Conservation (phyloP, 2,888 invertebrate species). For the Liodrosophila aerea region DNA sequence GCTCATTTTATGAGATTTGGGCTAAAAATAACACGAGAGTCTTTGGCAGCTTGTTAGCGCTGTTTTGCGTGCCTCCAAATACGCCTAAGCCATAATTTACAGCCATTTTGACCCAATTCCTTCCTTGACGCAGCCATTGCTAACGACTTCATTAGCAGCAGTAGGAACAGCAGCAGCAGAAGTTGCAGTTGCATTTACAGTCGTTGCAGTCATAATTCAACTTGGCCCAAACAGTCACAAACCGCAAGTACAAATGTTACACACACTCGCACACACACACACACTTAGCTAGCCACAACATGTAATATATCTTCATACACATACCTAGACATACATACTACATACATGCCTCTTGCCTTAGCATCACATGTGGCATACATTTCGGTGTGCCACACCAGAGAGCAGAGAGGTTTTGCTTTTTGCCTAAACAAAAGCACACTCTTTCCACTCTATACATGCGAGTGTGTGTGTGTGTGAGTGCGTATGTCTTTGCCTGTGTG, state of each 20-base stretch:
- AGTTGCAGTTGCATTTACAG: slow-evolving; percentile 17
- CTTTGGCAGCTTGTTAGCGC: slow-evolving; percentile 35
- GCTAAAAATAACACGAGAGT: slow-evolving; percentile 34
- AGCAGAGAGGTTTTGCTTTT: slow-evolving; percentile 19
- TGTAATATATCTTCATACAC: slow-evolving; percentile 61
- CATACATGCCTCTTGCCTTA: slow-evolving; percentile 20
- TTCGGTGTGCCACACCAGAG: slow-evolving; percentile 54
- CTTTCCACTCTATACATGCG: slow-evolving; percentile 1
- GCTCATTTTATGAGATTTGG: slow-evolving; percentile 50
- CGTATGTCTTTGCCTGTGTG: slow-evolving; percentile 21
- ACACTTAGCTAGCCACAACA: slow-evolving; percentile 38
- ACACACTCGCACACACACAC: slow-evolving; percentile 21
- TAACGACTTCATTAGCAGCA: slow-evolving; percentile 61
- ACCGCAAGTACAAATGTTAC: slow-evolving; percentile 70
- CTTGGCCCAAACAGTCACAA: slow-evolving; percentile 38
- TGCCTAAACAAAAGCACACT: slow-evolving; percentile 42
- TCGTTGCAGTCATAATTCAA: slow-evolving; percentile 61
- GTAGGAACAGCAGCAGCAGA: slow-evolving; percentile 26
- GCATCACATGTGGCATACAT: slow-evolving; percentile 57
- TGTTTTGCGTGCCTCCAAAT: slow-evolving; percentile 13
- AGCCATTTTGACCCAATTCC: slow-evolving; percentile 60
- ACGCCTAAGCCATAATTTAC: slow-evolving; percentile 57
- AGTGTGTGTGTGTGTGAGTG: slow-evolving; percentile 20
- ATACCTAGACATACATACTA: slow-evolving; percentile 6
- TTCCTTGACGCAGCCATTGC: slow-evolving; percentile 12